These are phyloP conservation scores for Desoria tigrina DNA, from an alignment of 2,888 invertebrate species.

Conservation along the genomic window DNA sequence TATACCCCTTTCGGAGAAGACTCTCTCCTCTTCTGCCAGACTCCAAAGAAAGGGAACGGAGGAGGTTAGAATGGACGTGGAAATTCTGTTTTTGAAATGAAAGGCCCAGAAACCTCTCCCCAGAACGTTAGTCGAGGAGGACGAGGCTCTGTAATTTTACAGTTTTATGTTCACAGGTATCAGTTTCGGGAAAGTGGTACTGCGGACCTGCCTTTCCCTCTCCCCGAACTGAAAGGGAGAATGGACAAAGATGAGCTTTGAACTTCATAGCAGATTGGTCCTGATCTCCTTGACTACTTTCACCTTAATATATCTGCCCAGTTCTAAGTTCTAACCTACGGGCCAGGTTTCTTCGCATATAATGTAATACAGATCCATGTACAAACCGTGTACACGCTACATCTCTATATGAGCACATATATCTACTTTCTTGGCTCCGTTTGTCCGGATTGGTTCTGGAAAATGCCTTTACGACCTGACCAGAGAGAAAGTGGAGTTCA, in stretches of 20 bases:
- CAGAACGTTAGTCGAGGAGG: background rate
- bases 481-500: too few relatives aligned
- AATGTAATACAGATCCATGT: too few relatives aligned
- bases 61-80: background rate
- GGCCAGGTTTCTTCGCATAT: too few relatives aligned
- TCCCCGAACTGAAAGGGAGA: background rate
- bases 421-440: too few relatives aligned
- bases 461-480: too few relatives aligned
- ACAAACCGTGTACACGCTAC: too few relatives aligned
- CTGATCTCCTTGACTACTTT: background rate
- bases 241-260: constrained; percentile 5
- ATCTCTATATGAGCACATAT: too few relatives aligned
- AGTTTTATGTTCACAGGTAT: background rate
- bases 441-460: too few relatives aligned
- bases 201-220: background rate
- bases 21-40: background rate
- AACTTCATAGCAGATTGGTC: constrained; percentile 11
- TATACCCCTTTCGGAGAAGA: background rate
- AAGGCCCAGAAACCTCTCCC: background rate
- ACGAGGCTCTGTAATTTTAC: constrained; percentile 7
- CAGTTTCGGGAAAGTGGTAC: background rate
- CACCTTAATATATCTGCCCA: too few relatives aligned
- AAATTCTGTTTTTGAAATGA: constrained; percentile 3
- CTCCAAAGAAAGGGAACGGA: background rate
- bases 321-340: too few relatives aligned